These are phyloP conservation scores for Andrena chrysosceles DNA, from an alignment of 2,888 invertebrate genomes.

Conservation along the genomic window DNA sequence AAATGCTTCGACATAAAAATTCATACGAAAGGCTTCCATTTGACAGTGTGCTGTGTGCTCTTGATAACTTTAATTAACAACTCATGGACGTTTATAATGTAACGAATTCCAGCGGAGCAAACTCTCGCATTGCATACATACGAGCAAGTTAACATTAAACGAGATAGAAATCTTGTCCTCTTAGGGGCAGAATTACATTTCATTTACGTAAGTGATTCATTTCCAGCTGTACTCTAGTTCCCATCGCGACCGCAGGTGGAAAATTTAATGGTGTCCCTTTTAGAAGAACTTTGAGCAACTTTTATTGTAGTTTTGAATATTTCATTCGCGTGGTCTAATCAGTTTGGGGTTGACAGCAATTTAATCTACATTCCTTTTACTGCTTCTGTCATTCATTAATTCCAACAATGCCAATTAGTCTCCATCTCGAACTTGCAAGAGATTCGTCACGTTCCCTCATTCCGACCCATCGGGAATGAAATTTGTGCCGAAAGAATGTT, in stretches of 20 bases:
- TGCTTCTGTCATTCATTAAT: background rate
- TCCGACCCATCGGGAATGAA: background rate
- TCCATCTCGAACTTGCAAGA: background rate
- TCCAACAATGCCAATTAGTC: background rate
- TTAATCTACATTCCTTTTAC: background rate
- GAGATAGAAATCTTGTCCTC: conserved; percentile 25
- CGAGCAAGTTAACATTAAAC: conserved; percentile 20
- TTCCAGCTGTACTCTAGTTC: background rate
- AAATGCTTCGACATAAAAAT: too few species aligned
- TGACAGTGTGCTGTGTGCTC: too few species aligned
- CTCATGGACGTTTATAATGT: background rate
- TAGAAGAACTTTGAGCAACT: too few species aligned
- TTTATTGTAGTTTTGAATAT: too few species aligned
- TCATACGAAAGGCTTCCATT: too few species aligned
- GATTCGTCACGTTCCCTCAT: background rate
- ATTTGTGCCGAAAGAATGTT: background rate
- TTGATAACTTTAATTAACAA: too few species aligned
- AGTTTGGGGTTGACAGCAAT: too few species aligned
- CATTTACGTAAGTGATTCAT: conserved; percentile 18
- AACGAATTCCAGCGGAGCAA: conserved; percentile 4
- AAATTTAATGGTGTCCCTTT: too few species aligned
- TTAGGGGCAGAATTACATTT: conserved; percentile 14
- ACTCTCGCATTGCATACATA: background rate
- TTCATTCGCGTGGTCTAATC: too few species aligned
- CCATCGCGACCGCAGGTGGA: background rate